Evolutionary conservation across 2,888 invertebrate genomes (phyloP), one percentile per base, ranked within the genome.

Genomic region (Lasioglossum oenotherae): DNA sequence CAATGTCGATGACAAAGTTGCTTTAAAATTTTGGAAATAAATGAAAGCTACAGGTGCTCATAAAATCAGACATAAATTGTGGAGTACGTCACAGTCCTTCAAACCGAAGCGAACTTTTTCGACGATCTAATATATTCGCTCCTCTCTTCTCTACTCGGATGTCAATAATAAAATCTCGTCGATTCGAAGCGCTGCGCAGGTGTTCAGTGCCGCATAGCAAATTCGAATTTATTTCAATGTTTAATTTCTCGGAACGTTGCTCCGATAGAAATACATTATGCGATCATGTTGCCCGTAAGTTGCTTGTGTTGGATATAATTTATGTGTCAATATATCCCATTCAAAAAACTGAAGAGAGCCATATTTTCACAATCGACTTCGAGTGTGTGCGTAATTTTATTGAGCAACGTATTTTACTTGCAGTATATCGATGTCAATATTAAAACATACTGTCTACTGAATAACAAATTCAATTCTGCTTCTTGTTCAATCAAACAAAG

Each of bases 71-170:
- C 31, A 64, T 64, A 64, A 64, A 64, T 64, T 64, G 64, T 31
- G 19, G 31, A 64, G 16, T 64, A 64, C 35, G 64, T 64, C 64
- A 31, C 64, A 6, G 31, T 31, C 19, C 31, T 31, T 31, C 64
- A 31, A 64, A 64, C 16, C 64, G 64, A 31, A 64, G 19, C 31
- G 31, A 19, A 64, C 19, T 64, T 64, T 64, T 64, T 1, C 8
- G 19, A 31, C 64, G 31, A 64, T 64, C 64, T 64, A 64, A 64
- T 64, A 31, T 78, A 87, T 87, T 83, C 69, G 80, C 88, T 88
- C 84, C 82, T 88, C 86, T 74, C 57, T 83, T 76, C 82, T 79
- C 76, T 23, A 60, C 74, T 69, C 60, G 35, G n/a, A 19, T 74
- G 74, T 86, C 41, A 67, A 53, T 67, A 80, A 77, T 60, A 67